Base-by-base conservation (phyloP, 2,113 vertebrate genomes). In the Podiceps cristatus region DNA sequence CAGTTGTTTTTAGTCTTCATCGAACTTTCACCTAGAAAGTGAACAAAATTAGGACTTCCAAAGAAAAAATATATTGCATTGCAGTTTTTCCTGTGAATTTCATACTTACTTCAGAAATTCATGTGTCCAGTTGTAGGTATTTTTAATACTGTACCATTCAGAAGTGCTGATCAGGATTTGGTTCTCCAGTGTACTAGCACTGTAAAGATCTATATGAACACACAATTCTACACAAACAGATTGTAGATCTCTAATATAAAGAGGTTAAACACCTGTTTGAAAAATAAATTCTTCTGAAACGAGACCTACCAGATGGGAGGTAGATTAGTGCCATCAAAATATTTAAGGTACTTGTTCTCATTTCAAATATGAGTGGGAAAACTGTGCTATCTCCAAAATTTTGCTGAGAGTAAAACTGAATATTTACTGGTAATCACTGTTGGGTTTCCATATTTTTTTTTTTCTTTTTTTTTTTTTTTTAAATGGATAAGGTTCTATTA, bases 111-210 rank as follows among this genome's bases (percentile, higher is more conserved):
- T 88, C 59, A 69, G 89, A 88, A 95, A 85, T 81, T 81, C 82
- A 18, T 84, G 62, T 47, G 52, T 68, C 66, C 44, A 10, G 4
- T 49, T 89, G 94, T 79, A 79, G 58, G 45, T 87, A 73, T 93
- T 94, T 96, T 82, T 95, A 97, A 94, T 96, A 95, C 94, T 96
- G 89, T 96, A 95, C 89, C 87, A 85, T 87, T 87, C 53, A 69
- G 86, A 90, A 93, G 66, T 85, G 62, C 86, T 87, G 28, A 64
- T 87, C 10, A 17, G 29, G 33, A 62, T 73, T 91, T 84, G 83
- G 45, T 93, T 92, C 49, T 89, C 74, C 88, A 73, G 52, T 68
- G 33, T 71, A 53, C 7, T 79, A 91, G 50, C 49, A 64, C 19
- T 94, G 58, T 49, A 55, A 93, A 91, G 49, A 89, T 29, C 52